These are phyloP conservation scores for Iselma pallidipennis DNA, from an alignment of 2,888 invertebrate genomes.

Conservation along the genomic window DNA sequence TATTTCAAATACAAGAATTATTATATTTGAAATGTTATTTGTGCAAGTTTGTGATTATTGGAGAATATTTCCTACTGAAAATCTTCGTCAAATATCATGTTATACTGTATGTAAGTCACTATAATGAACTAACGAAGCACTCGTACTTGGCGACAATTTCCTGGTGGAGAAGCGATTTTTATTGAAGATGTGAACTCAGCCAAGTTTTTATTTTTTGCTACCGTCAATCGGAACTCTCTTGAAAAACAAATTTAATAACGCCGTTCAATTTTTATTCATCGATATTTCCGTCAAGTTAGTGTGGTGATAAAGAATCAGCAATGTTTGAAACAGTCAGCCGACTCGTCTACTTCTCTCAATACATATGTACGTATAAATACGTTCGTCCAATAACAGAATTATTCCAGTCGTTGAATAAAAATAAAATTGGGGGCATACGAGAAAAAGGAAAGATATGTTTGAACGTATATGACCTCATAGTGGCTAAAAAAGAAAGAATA, in stretches of 20 bases:
- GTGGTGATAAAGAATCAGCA: constrained; percentile 25
- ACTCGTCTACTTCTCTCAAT: constrained; percentile 14
- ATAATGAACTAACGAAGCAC: not conserved
- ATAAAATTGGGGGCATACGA: constrained; percentile 24
- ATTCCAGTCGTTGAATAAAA: constrained; percentile 28
- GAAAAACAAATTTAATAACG: constrained; percentile 12
- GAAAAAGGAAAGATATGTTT: too few species aligned
- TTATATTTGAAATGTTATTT: too few species aligned
- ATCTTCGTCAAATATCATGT: too few species aligned
- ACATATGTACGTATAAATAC: constrained; percentile 19
- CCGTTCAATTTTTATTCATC: constrained; percentile 26
- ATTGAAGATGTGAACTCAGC: not conserved
- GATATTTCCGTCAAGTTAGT: constrained; percentile 19
- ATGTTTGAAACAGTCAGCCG: constrained; percentile 11
- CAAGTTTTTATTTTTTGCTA: not conserved
- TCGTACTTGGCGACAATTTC: not conserved
- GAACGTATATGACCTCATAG: too few species aligned
- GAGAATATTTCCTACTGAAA: too few species aligned
- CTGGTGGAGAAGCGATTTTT: not conserved
- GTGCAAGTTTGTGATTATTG: too few species aligned
- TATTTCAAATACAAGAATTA: too few species aligned
- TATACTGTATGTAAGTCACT: too few species aligned
- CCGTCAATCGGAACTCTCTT: not conserved
- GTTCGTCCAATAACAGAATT: constrained; percentile 21
- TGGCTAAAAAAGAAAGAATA: constrained; percentile 12